Evolutionary conservation across 2,113 vertebrate genomes (phyloP).

Genomic region (Aphyosemion australe): DNA sequence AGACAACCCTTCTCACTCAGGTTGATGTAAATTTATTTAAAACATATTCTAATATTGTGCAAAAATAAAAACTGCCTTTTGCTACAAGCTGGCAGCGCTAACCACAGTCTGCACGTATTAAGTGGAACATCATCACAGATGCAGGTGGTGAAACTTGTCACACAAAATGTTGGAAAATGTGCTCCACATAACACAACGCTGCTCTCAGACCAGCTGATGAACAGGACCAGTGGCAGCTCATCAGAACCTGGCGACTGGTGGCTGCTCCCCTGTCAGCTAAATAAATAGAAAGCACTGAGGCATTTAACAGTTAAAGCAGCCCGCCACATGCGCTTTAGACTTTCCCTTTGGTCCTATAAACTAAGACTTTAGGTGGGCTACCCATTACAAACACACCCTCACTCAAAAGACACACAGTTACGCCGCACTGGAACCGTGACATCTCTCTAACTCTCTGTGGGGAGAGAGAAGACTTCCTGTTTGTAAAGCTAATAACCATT

Average conservation of each 20-base stretch:
- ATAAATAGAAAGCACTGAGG: conserved; percentile 55
- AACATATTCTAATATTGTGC: neutral
- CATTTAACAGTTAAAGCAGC: conserved; percentile 59
- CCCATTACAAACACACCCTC: conserved; percentile 7
- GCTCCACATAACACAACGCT: conserved; percentile 6
- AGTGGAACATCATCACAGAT: neutral
- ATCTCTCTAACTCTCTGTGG: conserved; percentile 37
- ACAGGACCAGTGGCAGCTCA: conserved; percentile 36
- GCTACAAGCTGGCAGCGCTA: conserved; percentile 8
- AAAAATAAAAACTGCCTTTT: conserved; percentile 12
- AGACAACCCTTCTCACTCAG: conserved; percentile 8
- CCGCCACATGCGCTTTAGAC: conserved; percentile 46
- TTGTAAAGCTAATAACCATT: conserved; percentile 66
- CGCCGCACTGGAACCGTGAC: conserved; percentile 28
- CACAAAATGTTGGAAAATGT: conserved; percentile 15
- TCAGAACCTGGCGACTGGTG: conserved; percentile 27
- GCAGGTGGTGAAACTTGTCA: conserved; percentile 11
- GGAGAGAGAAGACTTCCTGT: conserved; percentile 38
- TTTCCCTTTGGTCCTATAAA: conserved; percentile 63
- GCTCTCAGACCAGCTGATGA: conserved; percentile 47
- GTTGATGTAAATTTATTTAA: conserved; percentile 28
- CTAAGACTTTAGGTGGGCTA: conserved; percentile 31
- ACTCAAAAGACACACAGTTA: conserved; percentile 13
- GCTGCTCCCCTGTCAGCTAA: conserved; percentile 40
- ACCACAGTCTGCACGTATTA: conserved; percentile 5